Base-by-base conservation (phyloP, 1,140 invertebrate species). In the Macrocentrus cingulum region DNA sequence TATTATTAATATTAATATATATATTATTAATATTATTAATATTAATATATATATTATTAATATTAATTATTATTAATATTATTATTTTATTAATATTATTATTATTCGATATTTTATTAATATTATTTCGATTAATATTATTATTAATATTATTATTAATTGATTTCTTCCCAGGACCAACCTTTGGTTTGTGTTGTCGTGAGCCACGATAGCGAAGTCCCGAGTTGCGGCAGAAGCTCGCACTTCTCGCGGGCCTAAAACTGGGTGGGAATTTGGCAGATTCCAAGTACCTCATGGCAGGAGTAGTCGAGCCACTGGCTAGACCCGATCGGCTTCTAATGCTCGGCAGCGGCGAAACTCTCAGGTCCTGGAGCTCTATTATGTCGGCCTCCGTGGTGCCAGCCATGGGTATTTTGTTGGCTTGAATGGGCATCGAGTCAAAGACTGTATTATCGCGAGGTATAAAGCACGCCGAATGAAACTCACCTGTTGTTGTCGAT, bases 311-410 rank as follows among this genome's bases (percentile, higher is more conserved):
- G 51, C 19, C 59, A 34, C 49, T 57, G 20, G 57, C 50, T n/a
- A 78, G 20, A 2, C 75, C 76, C 1, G 76, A 77, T 44, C 76
- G 70, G 42, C 70, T 80, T 44, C 91, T 82, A 55, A 94, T 87
- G 37, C 90, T 91, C 25, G 91, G 87, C 63, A 93, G 86, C 8
- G 91, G 92, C 45, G 91, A 92, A 84, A 91, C 85, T 66, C 88
- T 79, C 5, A 92, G 81, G 68, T 92, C 90, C 71, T 91, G 87
- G 23, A 92, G 80, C 70, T 92, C 89, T 56, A 92, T 92, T 42
- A 80, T 79, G 36, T 78, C 77, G 7, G 75, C 71, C 15, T 80
- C 76, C 0, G 76, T 79, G 0, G 69, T 68, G 19, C 75, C 76
- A 36, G 74, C 68, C 59, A 74, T 76, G 18, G 72, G 71, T 5